Evolutionary conservation across 2,888 invertebrate species (phyloP).

Genomic region (Meiosimyza platycephala): DNA sequence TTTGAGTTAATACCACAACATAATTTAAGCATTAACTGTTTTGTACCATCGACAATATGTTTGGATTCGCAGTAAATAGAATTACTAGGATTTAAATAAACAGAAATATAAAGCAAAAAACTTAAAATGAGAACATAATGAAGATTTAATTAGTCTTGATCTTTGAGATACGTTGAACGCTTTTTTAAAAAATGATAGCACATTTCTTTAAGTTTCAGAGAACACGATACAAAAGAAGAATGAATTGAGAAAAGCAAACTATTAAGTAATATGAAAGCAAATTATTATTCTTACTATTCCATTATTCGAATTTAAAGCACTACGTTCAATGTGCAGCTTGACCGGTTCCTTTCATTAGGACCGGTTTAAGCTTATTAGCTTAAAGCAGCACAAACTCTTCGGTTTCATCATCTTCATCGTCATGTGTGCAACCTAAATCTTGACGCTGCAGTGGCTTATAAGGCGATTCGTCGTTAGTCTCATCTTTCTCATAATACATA

Average conservation of each 20-base stretch:
- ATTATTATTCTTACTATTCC: slow-evolving; percentile 12
- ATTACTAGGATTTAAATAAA: slow-evolving; percentile 11
- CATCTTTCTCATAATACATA: slow-evolving; percentile 66
- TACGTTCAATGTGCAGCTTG: neutral
- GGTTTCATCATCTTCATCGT: slow-evolving; percentile 76
- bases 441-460: slow-evolving; percentile 71
- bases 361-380: no score
- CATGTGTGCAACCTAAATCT: slow-evolving; percentile 69
- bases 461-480: slow-evolving; percentile 61
- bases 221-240: neutral
- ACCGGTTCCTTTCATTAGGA: no score
- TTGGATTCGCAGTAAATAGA: slow-evolving; percentile 15
- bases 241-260: no score
- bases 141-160: slow-evolving; percentile 54
- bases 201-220: neutral
- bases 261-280: slow-evolving; percentile 14
- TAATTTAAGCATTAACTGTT: slow-evolving; percentile 1
- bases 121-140: slow-evolving; percentile 7
- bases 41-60: neutral
- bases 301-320: neutral
- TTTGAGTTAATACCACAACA: neutral
- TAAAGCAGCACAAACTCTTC: slow-evolving; percentile 80
- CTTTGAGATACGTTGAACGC: slow-evolving; percentile 54
- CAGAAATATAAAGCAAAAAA: neutral
- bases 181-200: slow-evolving; percentile 14